A percentile compares a stretch with the other conserved stretches of the same genome.
These are phyloP conservation scores for Cartodere bifasciata DNA, from an alignment of 2,888 invertebrate species.

Conservation along the genomic window DNA sequence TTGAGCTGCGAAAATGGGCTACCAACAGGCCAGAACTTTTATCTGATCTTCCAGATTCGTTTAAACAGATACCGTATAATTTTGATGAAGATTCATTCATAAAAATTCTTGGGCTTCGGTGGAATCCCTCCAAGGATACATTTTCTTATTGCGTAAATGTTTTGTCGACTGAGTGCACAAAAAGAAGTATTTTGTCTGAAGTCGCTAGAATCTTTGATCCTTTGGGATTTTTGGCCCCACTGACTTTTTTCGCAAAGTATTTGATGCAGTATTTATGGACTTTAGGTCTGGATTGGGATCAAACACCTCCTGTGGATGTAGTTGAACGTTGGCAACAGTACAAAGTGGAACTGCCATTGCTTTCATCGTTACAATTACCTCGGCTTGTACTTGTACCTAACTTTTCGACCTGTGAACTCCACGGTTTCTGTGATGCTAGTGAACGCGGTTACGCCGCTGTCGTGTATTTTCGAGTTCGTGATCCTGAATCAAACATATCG, in stretches of 20 bases:
- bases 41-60: slow-evolving; percentile 1
- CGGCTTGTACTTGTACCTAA: slow-evolving; percentile 1
- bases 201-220: slow-evolving; percentile 17
- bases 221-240: slow-evolving; percentile 16
- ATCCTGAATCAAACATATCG: not conserved
- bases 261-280: slow-evolving; percentile 17
- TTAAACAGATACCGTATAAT: slow-evolving; percentile 3
- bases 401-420: slow-evolving; percentile 4
- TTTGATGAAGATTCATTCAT: slow-evolving; percentile 6
- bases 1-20: slow-evolving; percentile 13
- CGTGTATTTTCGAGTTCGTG: slow-evolving; percentile 12
- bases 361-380: slow-evolving; percentile 7
- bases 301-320: slow-evolving; percentile 8
- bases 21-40: slow-evolving; percentile 10
- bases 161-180: slow-evolving; percentile 13
- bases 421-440: slow-evolving; percentile 12
- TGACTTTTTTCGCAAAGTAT: slow-evolving; percentile 16
- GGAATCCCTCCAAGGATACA: slow-evolving; percentile 9
- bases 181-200: slow-evolving; percentile 17
- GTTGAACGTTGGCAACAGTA: slow-evolving; percentile 8
- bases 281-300: slow-evolving; percentile 13
- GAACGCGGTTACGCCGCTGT: slow-evolving; percentile 11
- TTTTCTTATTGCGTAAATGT: slow-evolving; percentile 6
- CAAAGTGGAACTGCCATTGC: slow-evolving; percentile 4
- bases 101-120: slow-evolving; percentile 14